phyloP scores from a whole-genome alignment of 30 jellyfish, hydroid and myxozoan species.

The Clytia hemisphaerica region DNA sequence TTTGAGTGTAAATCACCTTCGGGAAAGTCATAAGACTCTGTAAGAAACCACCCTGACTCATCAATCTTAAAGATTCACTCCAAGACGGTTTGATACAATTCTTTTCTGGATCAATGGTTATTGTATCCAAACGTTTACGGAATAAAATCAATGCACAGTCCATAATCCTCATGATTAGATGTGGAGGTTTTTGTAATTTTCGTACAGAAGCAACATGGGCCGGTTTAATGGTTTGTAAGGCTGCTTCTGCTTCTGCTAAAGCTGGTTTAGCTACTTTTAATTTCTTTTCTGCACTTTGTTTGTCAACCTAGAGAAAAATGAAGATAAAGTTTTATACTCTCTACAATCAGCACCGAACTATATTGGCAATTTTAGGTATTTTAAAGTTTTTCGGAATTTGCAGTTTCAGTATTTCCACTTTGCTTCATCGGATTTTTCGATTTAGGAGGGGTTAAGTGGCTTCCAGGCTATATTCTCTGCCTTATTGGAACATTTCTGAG shows the following conservation, averaged over 20 bases:
- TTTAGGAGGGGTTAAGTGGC: too few relatives aligned
- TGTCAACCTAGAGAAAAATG: slow-evolving; percentile 42
- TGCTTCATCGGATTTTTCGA: too few relatives aligned
- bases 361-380: too few relatives aligned
- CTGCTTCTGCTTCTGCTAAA: slow-evolving; percentile 86
- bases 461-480: too few relatives aligned
- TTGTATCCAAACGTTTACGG: slow-evolving; percentile 54
- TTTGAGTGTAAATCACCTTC: slow-evolving; percentile 28
- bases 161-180: slow-evolving; percentile 81
- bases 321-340: too few relatives aligned
- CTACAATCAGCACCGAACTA: too few relatives aligned
- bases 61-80: slow-evolving; percentile 68
- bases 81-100: slow-evolving; percentile 63
- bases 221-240: slow-evolving; percentile 67
- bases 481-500: too few relatives aligned
- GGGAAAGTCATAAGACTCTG: slow-evolving; percentile 53
- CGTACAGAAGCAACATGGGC: slow-evolving; percentile 71
- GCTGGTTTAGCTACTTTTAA: slow-evolving; percentile 92
- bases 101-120: slow-evolving; percentile 72
- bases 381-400: too few relatives aligned
- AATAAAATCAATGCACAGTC: slow-evolving; percentile 64
- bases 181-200: slow-evolving; percentile 72
- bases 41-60: slow-evolving; percentile 63
- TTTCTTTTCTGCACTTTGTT: slow-evolving; percentile 56
- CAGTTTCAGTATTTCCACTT: too few relatives aligned